These are phyloP conservation scores for Phasianus colchicus DNA, from an alignment of 2,113 vertebrate species.

Conservation along the genomic window DNA sequence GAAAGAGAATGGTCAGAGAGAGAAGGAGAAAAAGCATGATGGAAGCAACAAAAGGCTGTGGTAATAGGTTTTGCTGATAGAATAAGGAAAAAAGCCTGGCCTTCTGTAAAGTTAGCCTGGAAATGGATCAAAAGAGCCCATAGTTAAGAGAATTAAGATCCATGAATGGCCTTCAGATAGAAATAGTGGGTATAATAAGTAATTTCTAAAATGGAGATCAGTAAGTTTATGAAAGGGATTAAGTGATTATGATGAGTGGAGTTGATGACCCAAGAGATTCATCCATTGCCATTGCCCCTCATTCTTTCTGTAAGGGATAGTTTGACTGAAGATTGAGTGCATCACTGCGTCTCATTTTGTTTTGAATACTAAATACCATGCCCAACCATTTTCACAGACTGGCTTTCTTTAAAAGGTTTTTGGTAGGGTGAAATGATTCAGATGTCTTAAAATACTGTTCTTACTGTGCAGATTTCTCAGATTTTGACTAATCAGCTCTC, in stretches of 20 bases:
- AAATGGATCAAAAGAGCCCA: neutral
- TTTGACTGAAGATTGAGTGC: neutral
- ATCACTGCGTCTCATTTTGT: neutral
- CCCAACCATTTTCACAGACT: neutral
- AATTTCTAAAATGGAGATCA: neutral
- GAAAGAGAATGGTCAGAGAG: neutral
- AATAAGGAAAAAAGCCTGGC: neutral
- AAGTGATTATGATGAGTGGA: neutral
- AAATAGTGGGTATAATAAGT: neutral
- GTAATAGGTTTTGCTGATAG: neutral
- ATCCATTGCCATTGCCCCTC: neutral
- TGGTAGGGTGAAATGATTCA: neutral
- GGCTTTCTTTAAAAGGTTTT: neutral
- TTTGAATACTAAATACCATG: neutral
- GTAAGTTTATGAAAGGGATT: neutral
- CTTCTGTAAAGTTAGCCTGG: neutral
- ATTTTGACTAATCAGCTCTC: neutral
- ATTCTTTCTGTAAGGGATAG: neutral
- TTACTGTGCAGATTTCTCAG: neutral
- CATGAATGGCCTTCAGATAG: neutral
- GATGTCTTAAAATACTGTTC: neutral
- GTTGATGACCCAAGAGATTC: neutral
- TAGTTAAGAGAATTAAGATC: neutral
- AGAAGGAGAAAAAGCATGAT: rapidly evolving
- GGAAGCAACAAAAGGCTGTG: neutral